Percentiles rank a stretch among this genome's conserved stretches.
Evolutionary conservation across 2,113 vertebrate species (phyloP).

Genomic region (Leuciscus idus): DNA sequence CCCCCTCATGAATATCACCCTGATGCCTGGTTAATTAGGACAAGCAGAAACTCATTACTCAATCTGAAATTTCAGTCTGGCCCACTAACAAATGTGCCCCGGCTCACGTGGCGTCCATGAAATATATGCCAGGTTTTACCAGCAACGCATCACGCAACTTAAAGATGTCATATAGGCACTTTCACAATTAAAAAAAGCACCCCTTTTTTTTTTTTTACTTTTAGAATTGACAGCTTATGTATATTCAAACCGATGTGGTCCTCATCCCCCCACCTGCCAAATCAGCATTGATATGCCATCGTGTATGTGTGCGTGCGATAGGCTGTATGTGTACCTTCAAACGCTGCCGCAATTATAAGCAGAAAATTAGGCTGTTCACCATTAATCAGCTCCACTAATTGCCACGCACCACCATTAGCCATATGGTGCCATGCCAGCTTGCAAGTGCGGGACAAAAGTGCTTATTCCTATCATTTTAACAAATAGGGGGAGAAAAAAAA

Average conservation of each 20-base stretch:
- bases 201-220: not conserved
- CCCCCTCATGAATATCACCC: conserved; percentile 69
- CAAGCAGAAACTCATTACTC: conserved; percentile 83
- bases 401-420: conserved; percentile 95
- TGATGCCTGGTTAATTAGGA: conserved; percentile 82
- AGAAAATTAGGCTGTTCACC: conserved; percentile 93
- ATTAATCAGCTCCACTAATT: conserved; percentile 99
- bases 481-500: conserved; percentile 30
- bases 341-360: conserved; percentile 90
- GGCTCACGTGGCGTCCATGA: conserved; percentile 69
- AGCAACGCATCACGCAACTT: not conserved
- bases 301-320: conserved; percentile 19
- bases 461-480: conserved; percentile 60
- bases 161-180: conserved; percentile 30
- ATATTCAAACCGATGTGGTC: not conserved
- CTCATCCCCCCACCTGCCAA: not conserved
- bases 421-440: conserved; percentile 97
- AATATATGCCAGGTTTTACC: conserved; percentile 66
- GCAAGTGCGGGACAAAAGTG: conserved; percentile 83
- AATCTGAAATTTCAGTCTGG: conserved; percentile 77
- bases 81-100: conserved; percentile 76
- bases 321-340: conserved; percentile 63
- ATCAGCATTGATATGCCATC: conserved; percentile 13
- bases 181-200: conserved; percentile 39
- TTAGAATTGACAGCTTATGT: conserved; percentile 18